Percentiles rank a stretch among this genome's conserved stretches.
These are phyloP conservation scores for Amblyopsis rosae DNA, from an alignment of 2,113 vertebrate species.

Conservation along the genomic window DNA sequence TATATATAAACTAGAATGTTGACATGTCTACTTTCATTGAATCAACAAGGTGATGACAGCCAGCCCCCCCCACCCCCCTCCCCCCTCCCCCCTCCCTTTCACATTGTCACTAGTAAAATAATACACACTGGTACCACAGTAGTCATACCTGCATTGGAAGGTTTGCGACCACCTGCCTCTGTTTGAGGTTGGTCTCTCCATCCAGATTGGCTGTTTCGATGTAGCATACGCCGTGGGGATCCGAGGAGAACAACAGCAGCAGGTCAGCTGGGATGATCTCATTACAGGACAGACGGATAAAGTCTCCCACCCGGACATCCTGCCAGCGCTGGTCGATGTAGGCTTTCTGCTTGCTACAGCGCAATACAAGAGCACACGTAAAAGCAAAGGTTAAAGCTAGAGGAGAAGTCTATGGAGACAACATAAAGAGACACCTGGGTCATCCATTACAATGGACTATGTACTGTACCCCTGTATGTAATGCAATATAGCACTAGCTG, in stretches of 20 bases:
- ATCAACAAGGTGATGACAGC: too few species aligned
- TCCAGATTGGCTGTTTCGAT: conserved; percentile 92
- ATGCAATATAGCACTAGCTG: too few species aligned
- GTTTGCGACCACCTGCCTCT: conserved; percentile 88
- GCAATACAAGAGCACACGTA: background rate
- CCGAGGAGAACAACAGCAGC: conserved; percentile 88
- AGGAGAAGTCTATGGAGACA: background rate
- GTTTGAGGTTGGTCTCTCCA: conserved; percentile 94
- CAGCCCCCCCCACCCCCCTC: too few species aligned
- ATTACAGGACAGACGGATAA: conserved; percentile 87
- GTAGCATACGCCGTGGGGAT: conserved; percentile 88
- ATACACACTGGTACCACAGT: background rate
- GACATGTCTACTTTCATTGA: too few species aligned
- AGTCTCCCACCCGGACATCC: conserved; percentile 88
- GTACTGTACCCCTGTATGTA: too few species aligned
- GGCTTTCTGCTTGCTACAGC: conserved; percentile 77
- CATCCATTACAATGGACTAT: too few species aligned
- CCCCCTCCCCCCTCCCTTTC: too few species aligned
- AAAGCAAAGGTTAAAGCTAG: background rate
- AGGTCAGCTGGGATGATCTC: conserved; percentile 93
- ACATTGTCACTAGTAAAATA: too few species aligned
- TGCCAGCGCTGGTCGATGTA: conserved; percentile 86
- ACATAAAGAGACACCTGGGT: background rate
- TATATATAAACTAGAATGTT: too few species aligned
- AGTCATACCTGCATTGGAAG: conserved; percentile 77